A percentile compares a stretch with the other conserved stretches of the same genome.
These are phyloP conservation scores for Macroteleia sp. DNA, from an alignment of 2,888 invertebrate genomes.

Conservation along the genomic window DNA sequence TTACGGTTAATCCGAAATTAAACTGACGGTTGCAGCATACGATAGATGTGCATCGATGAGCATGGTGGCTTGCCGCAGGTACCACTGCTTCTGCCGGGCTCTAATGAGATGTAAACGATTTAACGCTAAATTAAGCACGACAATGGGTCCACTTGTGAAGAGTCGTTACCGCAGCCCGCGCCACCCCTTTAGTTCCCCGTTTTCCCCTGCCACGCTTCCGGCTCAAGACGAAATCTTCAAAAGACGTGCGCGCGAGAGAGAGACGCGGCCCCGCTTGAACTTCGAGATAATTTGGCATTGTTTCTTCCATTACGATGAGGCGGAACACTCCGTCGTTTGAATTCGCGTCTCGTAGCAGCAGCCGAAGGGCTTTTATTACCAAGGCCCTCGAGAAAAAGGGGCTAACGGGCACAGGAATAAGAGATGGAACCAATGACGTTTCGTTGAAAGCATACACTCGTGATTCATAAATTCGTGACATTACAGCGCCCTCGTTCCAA, in stretches of 20 bases:
- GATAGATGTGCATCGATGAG: constrained; percentile 81
- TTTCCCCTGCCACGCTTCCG: constrained; percentile 7
- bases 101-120: constrained; percentile 84
- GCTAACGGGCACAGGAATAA: background rate
- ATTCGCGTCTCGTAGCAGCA: constrained; percentile 25
- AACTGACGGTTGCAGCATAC: constrained; percentile 76
- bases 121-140: constrained; percentile 84
- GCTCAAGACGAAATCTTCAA: constrained; percentile 43
- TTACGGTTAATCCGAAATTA: constrained; percentile 75
- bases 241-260: constrained; percentile 36
- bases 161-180: constrained; percentile 60
- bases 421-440: constrained; percentile 16
- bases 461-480: constrained; percentile 52
- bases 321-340: constrained; percentile 29
- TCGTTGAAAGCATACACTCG: constrained; percentile 44
- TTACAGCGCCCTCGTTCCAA: constrained; percentile 26
- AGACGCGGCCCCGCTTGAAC: constrained; percentile 44
- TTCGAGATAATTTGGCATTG: constrained; percentile 61
- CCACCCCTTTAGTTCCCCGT: constrained; percentile 8
- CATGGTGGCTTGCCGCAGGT: constrained; percentile 73
- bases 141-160: constrained; percentile 75
- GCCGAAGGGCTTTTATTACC: constrained; percentile 47
- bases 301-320: constrained; percentile 56
- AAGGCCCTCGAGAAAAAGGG: constrained; percentile 10
- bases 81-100: constrained; percentile 70